Percentiles rank a stretch among this genome's conserved stretches.
phyloP scores from a whole-genome alignment of 2,797 vertebrate species.

The Ptychobarbus kaznakovi region DNA sequence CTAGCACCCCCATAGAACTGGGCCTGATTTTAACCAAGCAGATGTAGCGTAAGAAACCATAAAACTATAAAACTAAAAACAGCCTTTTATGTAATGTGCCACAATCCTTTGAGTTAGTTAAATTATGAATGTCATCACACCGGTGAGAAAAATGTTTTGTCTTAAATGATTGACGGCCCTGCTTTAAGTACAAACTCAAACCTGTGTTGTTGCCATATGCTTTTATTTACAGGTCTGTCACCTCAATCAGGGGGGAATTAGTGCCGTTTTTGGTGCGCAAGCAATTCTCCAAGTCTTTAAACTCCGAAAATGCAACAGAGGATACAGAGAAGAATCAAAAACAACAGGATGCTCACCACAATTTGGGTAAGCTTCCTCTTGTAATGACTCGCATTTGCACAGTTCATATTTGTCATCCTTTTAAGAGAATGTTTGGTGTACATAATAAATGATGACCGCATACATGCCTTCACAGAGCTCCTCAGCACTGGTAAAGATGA shows the following conservation, averaged over 20 bases:
- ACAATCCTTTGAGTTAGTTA: not conserved
- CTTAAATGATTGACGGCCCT: not conserved
- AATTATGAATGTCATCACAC: not conserved
- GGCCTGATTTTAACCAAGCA: too few species aligned
- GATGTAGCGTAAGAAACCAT: too few species aligned
- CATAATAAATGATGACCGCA: not conserved
- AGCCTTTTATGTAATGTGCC: not conserved
- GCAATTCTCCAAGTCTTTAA: constrained; percentile 87
- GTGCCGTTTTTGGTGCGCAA: constrained; percentile 94
- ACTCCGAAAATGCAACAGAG: constrained; percentile 70
- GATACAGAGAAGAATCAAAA: constrained; percentile 79
- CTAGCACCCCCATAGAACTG: too few species aligned
- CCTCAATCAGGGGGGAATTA: constrained; percentile 93
- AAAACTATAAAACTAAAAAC: too few species aligned
- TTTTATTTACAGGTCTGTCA: constrained; percentile 82
- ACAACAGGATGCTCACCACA: constrained; percentile 79
- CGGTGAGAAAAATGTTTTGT: not conserved
- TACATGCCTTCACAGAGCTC: constrained; percentile 69
- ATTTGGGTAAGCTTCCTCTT: constrained; percentile 75
- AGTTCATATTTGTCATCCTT: not conserved
- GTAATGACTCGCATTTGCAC: not conserved
- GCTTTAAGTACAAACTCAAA: not conserved
- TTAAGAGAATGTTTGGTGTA: not conserved
- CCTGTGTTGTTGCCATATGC: not conserved
- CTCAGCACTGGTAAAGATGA: constrained; percentile 79